These are phyloP conservation scores for Drosophila barbarae DNA, from an alignment of 2,888 invertebrate genomes.

Conservation along the genomic window DNA sequence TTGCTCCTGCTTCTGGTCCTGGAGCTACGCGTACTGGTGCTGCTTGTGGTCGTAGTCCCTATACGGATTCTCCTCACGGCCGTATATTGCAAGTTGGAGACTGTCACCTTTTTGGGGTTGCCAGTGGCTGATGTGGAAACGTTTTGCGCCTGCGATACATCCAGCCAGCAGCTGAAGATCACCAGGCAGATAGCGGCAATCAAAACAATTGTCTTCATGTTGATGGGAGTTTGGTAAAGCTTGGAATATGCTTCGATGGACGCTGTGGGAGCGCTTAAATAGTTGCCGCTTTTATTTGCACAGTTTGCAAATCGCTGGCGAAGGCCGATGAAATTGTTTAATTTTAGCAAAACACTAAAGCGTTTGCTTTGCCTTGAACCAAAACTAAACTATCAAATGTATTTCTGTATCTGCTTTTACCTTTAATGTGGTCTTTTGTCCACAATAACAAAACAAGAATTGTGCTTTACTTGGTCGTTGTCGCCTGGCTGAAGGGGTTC, in stretches of 20 bases:
- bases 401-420: conserved; percentile 20
- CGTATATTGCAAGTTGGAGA: conserved; percentile 29
- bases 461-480: conserved; percentile 42
- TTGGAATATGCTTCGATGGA: conserved; percentile 27
- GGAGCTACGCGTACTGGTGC: conserved; percentile 17
- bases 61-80: conserved; percentile 27
- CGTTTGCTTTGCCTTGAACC: conserved; percentile 32
- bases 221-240: conserved; percentile 12
- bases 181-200: conserved; percentile 15
- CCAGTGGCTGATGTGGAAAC: too few species aligned
- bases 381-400: conserved; percentile 16
- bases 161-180: conserved; percentile 19
- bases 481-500: conserved; percentile 40
- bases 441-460: conserved; percentile 2
- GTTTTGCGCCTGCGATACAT: conserved; percentile 10
- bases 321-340: conserved; percentile 22
- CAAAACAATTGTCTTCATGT: conserved; percentile 30
- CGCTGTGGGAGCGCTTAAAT: conserved; percentile 26
- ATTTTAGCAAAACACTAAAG: conserved; percentile 11
- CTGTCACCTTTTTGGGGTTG: conserved; percentile 12
- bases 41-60: conserved; percentile 16
- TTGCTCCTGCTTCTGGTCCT: neutral
- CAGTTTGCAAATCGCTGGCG: conserved; percentile 41
- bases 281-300: conserved; percentile 37
- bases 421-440: conserved; percentile 34